phyloP scores from a whole-genome alignment of 2,797 vertebrate species.

The Echeneis naucrates region DNA sequence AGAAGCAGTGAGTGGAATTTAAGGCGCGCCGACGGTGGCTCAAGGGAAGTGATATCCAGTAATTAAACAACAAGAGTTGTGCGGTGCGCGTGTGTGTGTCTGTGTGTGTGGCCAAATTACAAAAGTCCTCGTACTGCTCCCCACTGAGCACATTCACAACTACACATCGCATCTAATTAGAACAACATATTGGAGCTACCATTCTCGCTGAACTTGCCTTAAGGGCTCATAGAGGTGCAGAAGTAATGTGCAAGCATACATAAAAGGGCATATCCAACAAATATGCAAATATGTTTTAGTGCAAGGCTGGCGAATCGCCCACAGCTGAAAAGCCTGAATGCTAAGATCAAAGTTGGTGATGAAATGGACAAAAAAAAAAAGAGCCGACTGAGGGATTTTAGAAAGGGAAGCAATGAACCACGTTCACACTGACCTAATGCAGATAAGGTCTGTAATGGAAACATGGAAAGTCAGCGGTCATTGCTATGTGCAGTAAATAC shows the following conservation, averaged over 20 bases:
- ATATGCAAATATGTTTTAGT: constrained; percentile 44
- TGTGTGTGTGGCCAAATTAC: constrained; percentile 47
- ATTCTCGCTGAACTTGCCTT: constrained; percentile 28
- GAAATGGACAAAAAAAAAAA: constrained; percentile 34
- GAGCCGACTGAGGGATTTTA: background rate
- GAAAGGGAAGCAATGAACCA: constrained; percentile 8
- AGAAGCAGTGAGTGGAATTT: constrained; percentile 36
- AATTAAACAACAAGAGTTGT: constrained; percentile 66
- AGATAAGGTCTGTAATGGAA: constrained; percentile 24
- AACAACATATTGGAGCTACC: constrained; percentile 43
- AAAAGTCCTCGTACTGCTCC: constrained; percentile 35
- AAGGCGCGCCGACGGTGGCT: constrained; percentile 42
- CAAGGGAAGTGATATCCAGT: constrained; percentile 56
- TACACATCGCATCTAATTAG: constrained; percentile 59
- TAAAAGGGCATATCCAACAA: constrained; percentile 50
- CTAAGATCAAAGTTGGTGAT: constrained; percentile 49
- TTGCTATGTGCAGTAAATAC: constrained; percentile 29
- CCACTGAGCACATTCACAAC: constrained; percentile 49
- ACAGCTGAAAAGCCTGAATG: constrained; percentile 23
- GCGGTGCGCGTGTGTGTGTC: constrained; percentile 52
- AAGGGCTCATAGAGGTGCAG: constrained; percentile 40
- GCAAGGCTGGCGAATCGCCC: constrained; percentile 4
- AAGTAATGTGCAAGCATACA: constrained; percentile 30
- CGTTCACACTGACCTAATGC: background rate
- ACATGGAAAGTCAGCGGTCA: background rate